A percentile compares a stretch with the other conserved stretches of the same genome.
Evolutionary conservation across 1,140 invertebrate species (phyloP).

Genomic region (Drosophila aff.): DNA sequence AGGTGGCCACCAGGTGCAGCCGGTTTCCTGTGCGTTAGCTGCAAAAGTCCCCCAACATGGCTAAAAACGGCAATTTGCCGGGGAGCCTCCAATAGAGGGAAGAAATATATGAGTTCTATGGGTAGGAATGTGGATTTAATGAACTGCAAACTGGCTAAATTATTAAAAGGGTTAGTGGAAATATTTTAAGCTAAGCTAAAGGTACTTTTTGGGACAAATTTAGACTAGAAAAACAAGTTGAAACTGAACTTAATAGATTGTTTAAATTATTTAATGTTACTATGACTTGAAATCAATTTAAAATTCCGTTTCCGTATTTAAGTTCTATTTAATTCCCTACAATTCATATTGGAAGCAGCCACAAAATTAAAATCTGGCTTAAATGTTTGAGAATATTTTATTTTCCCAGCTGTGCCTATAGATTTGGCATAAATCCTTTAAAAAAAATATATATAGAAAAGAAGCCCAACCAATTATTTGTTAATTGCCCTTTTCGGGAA

Average conservation of each 20-base stretch:
- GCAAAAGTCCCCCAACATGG: conserved; percentile 20
- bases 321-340: too few relatives aligned
- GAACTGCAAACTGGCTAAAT: conserved; percentile 21
- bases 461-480: conserved; percentile 28
- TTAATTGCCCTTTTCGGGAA: conserved; percentile 34
- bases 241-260: background rate
- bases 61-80: conserved; percentile 41
- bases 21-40: conserved; percentile 64
- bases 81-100: conserved; percentile 18
- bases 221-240: background rate
- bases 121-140: conserved; percentile 18
- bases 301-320: fast-evolving
- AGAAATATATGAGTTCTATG: conserved; percentile 17
- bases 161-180: background rate
- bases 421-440: conserved; percentile 20
- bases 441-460: background rate
- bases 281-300: background rate
- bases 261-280: background rate
- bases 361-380: background rate
- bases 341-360: background rate
- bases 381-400: conserved; percentile 7
- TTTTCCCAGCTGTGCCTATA: background rate
- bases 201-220: too few relatives aligned
- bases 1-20: conserved; percentile 50
- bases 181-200: background rate